phyloP scores from a whole-genome alignment of 2,113 vertebrate species.

The Carollia perspicillata region DNA sequence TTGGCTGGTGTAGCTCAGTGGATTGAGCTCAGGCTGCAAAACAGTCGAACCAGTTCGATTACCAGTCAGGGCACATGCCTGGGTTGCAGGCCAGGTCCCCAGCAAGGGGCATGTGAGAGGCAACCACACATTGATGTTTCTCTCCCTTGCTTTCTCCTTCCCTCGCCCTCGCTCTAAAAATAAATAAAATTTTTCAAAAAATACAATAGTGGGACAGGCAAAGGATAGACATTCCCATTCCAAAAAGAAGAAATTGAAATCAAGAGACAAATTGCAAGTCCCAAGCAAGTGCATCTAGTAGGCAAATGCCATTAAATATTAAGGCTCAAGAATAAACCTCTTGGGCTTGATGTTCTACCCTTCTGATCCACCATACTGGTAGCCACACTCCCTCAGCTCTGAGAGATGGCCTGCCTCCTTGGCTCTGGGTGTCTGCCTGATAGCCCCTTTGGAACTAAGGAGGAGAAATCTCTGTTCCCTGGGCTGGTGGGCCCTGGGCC shows the following conservation, averaged over 20 bases:
- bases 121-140: too few relatives aligned
- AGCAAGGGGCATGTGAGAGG: too few relatives aligned
- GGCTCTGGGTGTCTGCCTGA: neutral
- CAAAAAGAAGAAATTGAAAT: neutral
- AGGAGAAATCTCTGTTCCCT: neutral
- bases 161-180: too few relatives aligned
- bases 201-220: neutral
- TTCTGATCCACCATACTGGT: neutral
- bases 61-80: too few relatives aligned
- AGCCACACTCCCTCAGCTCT: neutral
- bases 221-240: neutral
- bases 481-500: neutral
- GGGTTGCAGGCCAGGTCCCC: too few relatives aligned
- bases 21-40: too few relatives aligned
- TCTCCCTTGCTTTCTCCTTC: too few relatives aligned
- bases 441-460: neutral
- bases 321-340: neutral
- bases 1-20: too few relatives aligned
- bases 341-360: neutral
- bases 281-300: neutral
- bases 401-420: neutral
- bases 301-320: neutral
- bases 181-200: too few relatives aligned
- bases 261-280: neutral
- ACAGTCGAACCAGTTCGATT: too few relatives aligned